phyloP scores from a whole-genome alignment of 2,797 vertebrate genomes.

The Argya squamiceps region DNA sequence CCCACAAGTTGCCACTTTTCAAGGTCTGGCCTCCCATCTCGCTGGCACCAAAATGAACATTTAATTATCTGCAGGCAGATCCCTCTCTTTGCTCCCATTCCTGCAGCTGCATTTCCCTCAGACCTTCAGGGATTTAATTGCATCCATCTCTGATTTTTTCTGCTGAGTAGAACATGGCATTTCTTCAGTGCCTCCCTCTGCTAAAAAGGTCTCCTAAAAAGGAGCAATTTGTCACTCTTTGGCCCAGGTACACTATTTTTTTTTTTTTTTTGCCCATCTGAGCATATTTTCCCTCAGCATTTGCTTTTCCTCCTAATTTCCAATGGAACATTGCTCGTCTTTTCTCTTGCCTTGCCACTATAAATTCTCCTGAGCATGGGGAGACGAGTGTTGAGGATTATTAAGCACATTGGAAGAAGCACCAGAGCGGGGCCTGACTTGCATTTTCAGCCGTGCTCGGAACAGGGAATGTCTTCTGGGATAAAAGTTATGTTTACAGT shows the following conservation, averaged over 20 bases:
- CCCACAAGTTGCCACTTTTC: neutral
- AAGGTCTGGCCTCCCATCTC: neutral
- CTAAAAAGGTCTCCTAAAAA: neutral
- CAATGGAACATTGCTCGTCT: neutral
- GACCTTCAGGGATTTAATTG: slow-evolving; percentile 15
- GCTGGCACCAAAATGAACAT: neutral
- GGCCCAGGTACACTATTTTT: neutral
- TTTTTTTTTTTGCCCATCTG: neutral
- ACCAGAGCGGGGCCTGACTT: neutral
- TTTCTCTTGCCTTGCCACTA: neutral
- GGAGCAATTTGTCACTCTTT: slow-evolving; percentile 9
- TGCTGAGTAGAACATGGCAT: neutral
- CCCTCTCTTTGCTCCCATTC: neutral
- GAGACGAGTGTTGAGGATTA: neutral
- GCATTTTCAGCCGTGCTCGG: neutral
- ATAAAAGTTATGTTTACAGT: slow-evolving; percentile 12
- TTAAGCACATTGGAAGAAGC: neutral
- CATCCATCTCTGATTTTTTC: neutral
- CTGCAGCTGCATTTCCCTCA: neutral
- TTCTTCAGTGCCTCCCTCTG: neutral
- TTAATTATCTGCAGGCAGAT: neutral
- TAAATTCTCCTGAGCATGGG: neutral
- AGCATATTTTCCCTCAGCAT: neutral
- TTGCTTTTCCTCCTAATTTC: neutral
- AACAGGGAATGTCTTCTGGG: slow-evolving; percentile 14